Percentiles rank a stretch among this genome's conserved stretches.
Conservation (phyloP, 92 coral and sea anemone genomes). For the Umimayanthus kanabou region DNA sequence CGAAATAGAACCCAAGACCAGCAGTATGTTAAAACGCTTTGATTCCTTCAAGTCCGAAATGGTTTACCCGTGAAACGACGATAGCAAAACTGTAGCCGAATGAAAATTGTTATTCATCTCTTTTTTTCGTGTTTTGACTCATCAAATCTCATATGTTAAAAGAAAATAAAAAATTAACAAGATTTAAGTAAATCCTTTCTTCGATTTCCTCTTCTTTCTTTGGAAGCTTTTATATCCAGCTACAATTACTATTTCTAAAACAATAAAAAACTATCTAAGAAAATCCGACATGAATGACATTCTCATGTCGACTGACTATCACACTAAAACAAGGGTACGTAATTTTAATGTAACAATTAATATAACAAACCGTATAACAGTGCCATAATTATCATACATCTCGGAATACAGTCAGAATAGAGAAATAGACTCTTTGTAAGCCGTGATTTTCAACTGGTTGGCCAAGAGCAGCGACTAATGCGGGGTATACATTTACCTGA, state of each 20-base stretch:
- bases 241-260: not conserved
- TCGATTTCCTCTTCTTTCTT: not conserved
- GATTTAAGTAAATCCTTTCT: not conserved
- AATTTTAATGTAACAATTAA: no score
- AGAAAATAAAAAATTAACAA: not conserved
- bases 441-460: not conserved
- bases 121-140: not conserved
- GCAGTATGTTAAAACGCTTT: not conserved
- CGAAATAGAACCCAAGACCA: not conserved
- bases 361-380: not conserved
- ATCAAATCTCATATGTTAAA: no score
- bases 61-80: not conserved
- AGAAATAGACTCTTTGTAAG: not conserved
- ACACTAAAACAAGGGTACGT: not conserved
- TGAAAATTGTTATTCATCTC: not conserved
- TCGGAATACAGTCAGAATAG: not conserved
- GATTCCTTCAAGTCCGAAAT: no score
- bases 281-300: not conserved
- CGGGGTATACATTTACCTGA: not conserved
- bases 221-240: not conserved
- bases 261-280: not conserved
- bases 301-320: no score
- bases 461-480: not conserved
- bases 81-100: not conserved
- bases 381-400: not conserved